Percentiles rank a stretch among this genome's conserved stretches.
phyloP scores from a whole-genome alignment of 2,888 invertebrate species.

The Arctia plantaginis region DNA sequence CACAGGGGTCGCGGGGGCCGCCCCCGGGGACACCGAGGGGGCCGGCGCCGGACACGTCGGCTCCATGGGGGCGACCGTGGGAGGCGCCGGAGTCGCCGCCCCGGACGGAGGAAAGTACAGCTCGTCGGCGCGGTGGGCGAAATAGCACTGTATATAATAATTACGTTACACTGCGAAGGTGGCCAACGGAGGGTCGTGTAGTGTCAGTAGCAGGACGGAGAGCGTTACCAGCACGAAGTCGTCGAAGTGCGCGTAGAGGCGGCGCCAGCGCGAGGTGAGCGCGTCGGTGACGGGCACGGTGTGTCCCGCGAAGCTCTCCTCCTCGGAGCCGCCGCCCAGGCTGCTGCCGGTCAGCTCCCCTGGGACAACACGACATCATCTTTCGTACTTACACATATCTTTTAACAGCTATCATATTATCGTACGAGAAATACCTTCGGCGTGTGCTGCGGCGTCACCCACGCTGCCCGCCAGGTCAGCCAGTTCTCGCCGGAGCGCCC shows the following conservation, averaged over 20 bases:
- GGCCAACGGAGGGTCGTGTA: not conserved
- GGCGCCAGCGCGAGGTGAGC: conserved; percentile 89
- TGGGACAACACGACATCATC: not conserved
- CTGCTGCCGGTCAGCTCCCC: conserved; percentile 40
- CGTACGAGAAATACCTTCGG: conserved; percentile 40
- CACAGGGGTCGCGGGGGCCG: conserved; percentile 37
- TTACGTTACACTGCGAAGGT: not conserved
- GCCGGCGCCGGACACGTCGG: conserved; percentile 23
- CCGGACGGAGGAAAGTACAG: conserved; percentile 86
- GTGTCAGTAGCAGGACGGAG: not conserved
- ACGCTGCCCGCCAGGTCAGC: conserved; percentile 80
- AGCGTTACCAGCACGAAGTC: conserved; percentile 89
- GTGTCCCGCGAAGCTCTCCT: conserved; percentile 72
- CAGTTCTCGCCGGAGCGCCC: conserved; percentile 70
- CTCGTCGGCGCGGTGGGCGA: conserved; percentile 91
- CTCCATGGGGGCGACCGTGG: conserved; percentile 25
- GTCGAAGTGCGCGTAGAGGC: conserved; percentile 95
- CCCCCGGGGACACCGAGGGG: conserved; percentile 42
- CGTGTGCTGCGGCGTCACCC: conserved; percentile 54
- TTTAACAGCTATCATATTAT: too few relatives aligned
- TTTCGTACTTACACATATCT: not conserved
- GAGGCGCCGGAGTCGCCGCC: conserved; percentile 61
- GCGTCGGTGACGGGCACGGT: conserved; percentile 70
- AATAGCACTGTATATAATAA: conserved; percentile 89
- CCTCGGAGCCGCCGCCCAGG: conserved; percentile 54